A percentile compares a stretch with the other conserved stretches of the same genome.
These are phyloP conservation scores for Epirrita christyi DNA, from an alignment of 2,888 invertebrate genomes.

Conservation along the genomic window DNA sequence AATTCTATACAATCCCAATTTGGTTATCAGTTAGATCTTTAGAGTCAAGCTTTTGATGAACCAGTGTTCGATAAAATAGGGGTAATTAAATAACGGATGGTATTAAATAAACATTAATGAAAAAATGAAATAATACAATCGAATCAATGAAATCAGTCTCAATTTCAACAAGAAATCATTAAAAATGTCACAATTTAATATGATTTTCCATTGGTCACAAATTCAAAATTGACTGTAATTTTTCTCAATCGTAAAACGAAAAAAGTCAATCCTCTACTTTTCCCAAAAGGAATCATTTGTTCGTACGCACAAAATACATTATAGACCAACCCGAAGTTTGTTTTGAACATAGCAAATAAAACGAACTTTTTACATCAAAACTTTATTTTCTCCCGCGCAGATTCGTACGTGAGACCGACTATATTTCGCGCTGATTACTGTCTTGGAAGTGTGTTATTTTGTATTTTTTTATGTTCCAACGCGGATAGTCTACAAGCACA, in stretches of 20 bases:
- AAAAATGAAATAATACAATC: no score
- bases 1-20: no score
- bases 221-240: background rate
- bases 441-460: conserved; percentile 47
- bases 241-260: conserved; percentile 12
- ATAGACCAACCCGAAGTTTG: conserved; percentile 50
- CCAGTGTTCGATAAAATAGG: no score
- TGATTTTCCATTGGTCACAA: no score
- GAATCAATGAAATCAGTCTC: no score
- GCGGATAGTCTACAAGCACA: background rate
- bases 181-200: no score
- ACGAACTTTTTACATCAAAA: conserved; percentile 85
- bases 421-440: conserved; percentile 76
- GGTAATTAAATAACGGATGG: no score
- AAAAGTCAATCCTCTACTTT: conserved; percentile 6
- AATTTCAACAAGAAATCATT: no score
- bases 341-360: conserved; percentile 73
- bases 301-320: conserved; percentile 29
- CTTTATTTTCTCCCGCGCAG: conserved; percentile 74
- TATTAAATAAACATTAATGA: no score
- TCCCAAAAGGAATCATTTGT: conserved; percentile 29
- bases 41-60: no score
- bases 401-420: conserved; percentile 78
- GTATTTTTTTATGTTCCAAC: conserved; percentile 1
- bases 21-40: no score